phyloP scores from a whole-genome alignment of 2,888 invertebrate genomes.

The Pherbina coryleti region DNA sequence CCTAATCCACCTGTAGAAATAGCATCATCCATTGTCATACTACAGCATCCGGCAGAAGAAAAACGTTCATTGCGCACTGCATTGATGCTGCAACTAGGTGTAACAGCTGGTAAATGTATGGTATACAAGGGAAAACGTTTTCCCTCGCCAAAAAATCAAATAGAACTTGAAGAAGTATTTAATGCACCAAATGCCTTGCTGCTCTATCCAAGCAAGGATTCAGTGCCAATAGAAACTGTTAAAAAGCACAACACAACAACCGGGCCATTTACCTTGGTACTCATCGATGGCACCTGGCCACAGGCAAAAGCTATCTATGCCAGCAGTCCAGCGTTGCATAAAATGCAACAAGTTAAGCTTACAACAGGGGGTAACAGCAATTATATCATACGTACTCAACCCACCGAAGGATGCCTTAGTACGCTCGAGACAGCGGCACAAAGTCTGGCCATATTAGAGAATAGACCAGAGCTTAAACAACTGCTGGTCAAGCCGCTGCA shows the following conservation, averaged over 20 bases:
- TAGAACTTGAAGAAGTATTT: conserved; percentile 77
- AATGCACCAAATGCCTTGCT: conserved; percentile 76
- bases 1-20: conserved; percentile 79
- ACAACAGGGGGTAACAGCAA: conserved; percentile 80
- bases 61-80: conserved; percentile 90
- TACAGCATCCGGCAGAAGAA: conserved; percentile 95
- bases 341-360: conserved; percentile 85
- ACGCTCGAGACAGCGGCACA: conserved; percentile 74
- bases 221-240: conserved; percentile 77
- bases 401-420: conserved; percentile 90
- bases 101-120: conserved; percentile 81
- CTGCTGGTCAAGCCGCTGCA: conserved; percentile 83
- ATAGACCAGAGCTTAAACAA: conserved; percentile 74
- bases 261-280: conserved; percentile 80
- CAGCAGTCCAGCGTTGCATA: conserved; percentile 81
- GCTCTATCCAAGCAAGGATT: conserved; percentile 83
- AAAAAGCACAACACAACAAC: conserved; percentile 42
- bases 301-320: conserved; percentile 94
- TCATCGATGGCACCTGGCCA: conserved; percentile 96
- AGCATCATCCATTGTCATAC: conserved; percentile 80
- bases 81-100: conserved; percentile 85
- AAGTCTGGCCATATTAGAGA: conserved; percentile 80
- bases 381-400: conserved; percentile 94
- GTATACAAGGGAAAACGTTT: conserved; percentile 82
- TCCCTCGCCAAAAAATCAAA: conserved; percentile 73